Percentiles rank a stretch among this genome's conserved stretches.
Evolutionary conservation across 2,888 invertebrate species (phyloP).

Genomic region (Parascotia fuliginaria): DNA sequence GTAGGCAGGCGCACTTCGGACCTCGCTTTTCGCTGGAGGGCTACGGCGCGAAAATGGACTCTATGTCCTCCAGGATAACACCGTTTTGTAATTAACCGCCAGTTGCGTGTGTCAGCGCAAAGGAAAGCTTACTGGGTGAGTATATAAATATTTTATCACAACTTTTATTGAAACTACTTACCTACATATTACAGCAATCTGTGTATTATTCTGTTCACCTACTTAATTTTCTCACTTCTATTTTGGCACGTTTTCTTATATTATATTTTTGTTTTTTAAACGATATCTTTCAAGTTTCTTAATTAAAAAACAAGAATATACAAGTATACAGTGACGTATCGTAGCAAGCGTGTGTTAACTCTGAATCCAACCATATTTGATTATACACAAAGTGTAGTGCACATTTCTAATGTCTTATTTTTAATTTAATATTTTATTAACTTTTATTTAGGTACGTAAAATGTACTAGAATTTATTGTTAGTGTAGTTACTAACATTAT

Average conservation of each 20-base stretch:
- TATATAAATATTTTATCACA: slow-evolving; percentile 55
- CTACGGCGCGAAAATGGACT: slow-evolving; percentile 72
- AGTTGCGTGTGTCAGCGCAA: slow-evolving; percentile 59
- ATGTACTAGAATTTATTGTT: no score
- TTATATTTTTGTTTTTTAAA: neutral
- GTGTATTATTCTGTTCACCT: slow-evolving; percentile 11
- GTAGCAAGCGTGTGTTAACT: no score
- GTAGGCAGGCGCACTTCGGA: slow-evolving; percentile 70
- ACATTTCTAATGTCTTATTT: no score
- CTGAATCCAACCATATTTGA: no score
- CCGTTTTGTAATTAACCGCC: slow-evolving; percentile 71
- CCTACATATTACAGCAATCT: slow-evolving; percentile 16
- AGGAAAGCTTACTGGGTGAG: slow-evolving; percentile 62
- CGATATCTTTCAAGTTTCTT: no score
- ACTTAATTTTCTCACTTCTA: slow-evolving; percentile 11
- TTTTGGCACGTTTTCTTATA: neutral
- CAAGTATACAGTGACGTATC: no score
- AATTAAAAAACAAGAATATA: no score
- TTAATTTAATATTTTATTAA: no score
- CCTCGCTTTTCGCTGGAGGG: slow-evolving; percentile 37
- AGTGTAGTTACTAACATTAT: no score
- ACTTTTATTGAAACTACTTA: slow-evolving; percentile 43
- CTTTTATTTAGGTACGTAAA: no score
- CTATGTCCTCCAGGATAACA: slow-evolving; percentile 69
- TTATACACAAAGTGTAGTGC: no score